phyloP scores from a whole-genome alignment of 2,888 invertebrate genomes.

The Leistus spinibarbis region DNA sequence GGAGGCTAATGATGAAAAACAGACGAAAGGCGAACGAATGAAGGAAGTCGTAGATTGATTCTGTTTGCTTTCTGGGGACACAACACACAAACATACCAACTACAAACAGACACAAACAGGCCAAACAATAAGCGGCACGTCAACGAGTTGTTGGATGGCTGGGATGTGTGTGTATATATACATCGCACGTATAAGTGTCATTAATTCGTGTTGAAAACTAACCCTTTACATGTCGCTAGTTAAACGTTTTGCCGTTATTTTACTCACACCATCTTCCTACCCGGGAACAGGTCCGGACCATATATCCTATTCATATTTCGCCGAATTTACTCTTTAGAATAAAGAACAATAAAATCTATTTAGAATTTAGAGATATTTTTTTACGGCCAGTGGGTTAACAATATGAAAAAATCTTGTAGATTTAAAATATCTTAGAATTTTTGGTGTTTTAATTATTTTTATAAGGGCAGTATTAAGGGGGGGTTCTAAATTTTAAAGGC shows the following conservation, averaged over 20 bases:
- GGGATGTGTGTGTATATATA: neutral
- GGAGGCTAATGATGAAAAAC: conserved; percentile 32
- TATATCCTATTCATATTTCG: no score
- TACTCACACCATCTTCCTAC: neutral
- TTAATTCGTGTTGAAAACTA: conserved; percentile 28
- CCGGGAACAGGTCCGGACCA: neutral
- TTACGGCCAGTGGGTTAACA: no score
- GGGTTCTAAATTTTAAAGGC: no score
- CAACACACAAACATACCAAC: neutral
- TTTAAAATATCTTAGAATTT: no score
- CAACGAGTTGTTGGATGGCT: neutral
- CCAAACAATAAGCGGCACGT: neutral
- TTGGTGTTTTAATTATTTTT: no score
- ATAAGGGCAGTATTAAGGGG: no score
- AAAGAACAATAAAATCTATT: no score
- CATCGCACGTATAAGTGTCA: conserved; percentile 6
- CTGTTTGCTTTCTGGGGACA: conserved; percentile 10
- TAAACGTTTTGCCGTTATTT: neutral
- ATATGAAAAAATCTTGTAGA: no score
- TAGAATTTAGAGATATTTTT: no score
- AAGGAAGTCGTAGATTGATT: conserved; percentile 31
- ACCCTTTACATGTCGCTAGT: conserved; percentile 17
- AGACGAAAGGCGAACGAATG: conserved; percentile 13
- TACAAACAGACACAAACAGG: neutral
- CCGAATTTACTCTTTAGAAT: no score